Evolutionary conservation across 2,797 vertebrate genomes (phyloP), one percentile per base, ranked within the genome.

Genomic region (Microctenopoma steveboyesi): DNA sequence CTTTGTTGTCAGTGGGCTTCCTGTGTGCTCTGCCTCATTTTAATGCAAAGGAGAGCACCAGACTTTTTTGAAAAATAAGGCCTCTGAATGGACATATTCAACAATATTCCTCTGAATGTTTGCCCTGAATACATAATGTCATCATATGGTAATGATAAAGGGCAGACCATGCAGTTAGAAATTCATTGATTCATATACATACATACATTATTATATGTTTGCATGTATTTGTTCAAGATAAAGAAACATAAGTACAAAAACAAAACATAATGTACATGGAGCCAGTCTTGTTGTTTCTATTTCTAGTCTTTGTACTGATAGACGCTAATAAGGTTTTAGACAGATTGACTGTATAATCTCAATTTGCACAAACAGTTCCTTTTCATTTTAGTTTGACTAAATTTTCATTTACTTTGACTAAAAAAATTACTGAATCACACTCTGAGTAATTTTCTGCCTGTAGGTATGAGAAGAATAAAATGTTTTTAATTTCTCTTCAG

Each of bases 1-100:
- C 84, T 90, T 66, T 85, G 81, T 87, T 91, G 81, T 88, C 86
- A 82, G 66, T 39, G 25, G 64, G 33, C 71, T 83, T 85, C 64
- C 72, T 85, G 68, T 52, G 65, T 52, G 69, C 69, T 76, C 52
- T 51, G 46, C 51, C 68, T 88, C 69, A 75, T 85, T 68, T 76
- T 60, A 80, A 86, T 74, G 67, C 71, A 81, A 73, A 80, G 43
- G 48, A 46, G 55, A 77, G n/a, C 51, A 30, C 61, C 74, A 22
- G n/a, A 64, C 25, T 77, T 84, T 74, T 77, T 22, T 64, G 35
- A 76, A 30, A 6, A 43, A 42, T 52, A 2, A 14, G 37, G 45
- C 50, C 18, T 75, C 42, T 66, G 54, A 69, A 65, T 45, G 39
- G 25, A 55, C 35, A n/a, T 5, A 62, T 57, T 53, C 40, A 5